Base-by-base conservation (phyloP, 2,113 vertebrate species). In the Antennarius striatus region DNA sequence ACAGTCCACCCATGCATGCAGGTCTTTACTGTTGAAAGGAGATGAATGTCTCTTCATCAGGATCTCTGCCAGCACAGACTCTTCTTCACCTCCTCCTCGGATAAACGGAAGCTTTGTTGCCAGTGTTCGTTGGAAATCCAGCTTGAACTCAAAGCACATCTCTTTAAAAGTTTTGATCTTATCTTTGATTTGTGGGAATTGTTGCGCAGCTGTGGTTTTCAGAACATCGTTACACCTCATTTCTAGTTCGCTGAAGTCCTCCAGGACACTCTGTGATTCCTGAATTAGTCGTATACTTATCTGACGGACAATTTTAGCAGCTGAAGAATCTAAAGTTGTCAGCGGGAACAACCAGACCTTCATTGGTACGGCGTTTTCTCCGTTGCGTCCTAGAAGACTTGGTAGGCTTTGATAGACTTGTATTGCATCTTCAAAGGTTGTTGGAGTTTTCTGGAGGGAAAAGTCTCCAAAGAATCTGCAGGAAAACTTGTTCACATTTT, bases 261-360 rank as follows among this genome's bases (percentile, higher is more conserved):
- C 81, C 40, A 83, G 61, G 63, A 80, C 50, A 0, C 10, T 56
- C 50, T 83, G 77, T 1, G 30, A 48, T 16, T 57, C 57, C 0
- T 71, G 65, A 0, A 90, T 49, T 13, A 91, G 0, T 1, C 12
- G 0, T 2, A 56, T 4, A 15, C 73, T 85, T 5, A 89, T 91
- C 46, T 91, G 63, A 13, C 62, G 55, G 1, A 87, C 73, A 0
- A 92, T 5, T 49, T 62, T 63, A 0, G 87, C 79, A 12, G 90
- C 90, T 43, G 4, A 16, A 10, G 64, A 59, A 79, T 89, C 73
- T 55, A 92, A 65, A 32, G 3, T 47, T 6, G 55, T 42, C 43
- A 93, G 73, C 0, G 90, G 89, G 45, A 90, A 59, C 15, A 91
- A 67, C 88, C 87, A 91, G 49, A 92, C 89, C 32, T 22, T 81